Evolutionary conservation across 2,797 vertebrate genomes (phyloP).

Genomic region (Ibycter americanus): DNA sequence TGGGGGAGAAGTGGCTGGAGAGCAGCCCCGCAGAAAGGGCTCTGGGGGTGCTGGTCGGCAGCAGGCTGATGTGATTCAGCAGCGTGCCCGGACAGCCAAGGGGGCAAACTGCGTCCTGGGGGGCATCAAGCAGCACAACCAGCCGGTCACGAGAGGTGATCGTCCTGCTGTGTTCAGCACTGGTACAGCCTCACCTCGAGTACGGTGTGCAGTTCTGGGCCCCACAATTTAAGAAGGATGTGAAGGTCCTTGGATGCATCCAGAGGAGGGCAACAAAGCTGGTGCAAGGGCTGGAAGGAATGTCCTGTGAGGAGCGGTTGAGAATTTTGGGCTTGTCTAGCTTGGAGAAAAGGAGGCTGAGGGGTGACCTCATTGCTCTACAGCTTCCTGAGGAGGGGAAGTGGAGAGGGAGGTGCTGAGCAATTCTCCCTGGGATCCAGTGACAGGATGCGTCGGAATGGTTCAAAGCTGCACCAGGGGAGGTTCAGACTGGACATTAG

Average conservation of each 20-base stretch:
- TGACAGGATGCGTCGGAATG: rapidly evolving
- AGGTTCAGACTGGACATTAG: neutral
- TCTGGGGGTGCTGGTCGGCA: rapidly evolving
- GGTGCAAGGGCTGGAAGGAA: neutral
- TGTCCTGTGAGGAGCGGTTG: rapidly evolving
- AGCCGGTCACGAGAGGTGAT: neutral
- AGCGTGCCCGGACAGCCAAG: neutral
- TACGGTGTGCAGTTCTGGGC: neutral
- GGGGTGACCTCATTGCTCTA: neutral
- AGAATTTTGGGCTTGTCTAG: neutral
- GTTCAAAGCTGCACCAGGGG: neutral
- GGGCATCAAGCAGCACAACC: neutral
- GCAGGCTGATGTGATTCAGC: neutral
- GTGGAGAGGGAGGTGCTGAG: neutral
- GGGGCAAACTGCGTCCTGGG: neutral
- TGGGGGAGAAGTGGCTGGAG: neutral
- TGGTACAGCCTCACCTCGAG: rapidly evolving
- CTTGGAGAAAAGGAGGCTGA: neutral
- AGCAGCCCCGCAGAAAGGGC: neutral
- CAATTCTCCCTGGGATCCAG: neutral
- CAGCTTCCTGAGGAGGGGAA: neutral
- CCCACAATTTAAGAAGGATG: neutral
- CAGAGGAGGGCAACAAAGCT: neutral
- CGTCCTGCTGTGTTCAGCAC: rapidly evolving
- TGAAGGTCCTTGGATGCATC: rapidly evolving